phyloP scores from a whole-genome alignment of 1,140 invertebrate species.

The Muscidifurax raptorellus region DNA sequence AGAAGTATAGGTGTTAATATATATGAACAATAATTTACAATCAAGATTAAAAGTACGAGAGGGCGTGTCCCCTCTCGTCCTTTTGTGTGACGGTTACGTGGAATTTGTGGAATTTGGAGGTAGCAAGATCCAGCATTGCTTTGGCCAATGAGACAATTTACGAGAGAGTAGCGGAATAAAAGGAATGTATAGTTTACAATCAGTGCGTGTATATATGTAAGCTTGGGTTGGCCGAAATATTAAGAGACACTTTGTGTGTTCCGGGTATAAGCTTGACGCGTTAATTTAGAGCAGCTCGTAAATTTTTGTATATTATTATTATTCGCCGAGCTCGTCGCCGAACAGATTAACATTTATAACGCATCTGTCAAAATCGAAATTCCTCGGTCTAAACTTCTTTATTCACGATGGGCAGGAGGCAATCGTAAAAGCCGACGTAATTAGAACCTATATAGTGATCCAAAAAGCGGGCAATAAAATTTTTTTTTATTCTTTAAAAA shows the following conservation, averaged over 20 bases:
- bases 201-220: too few relatives aligned
- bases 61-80: conserved; percentile 14
- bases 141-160: conserved; percentile 32
- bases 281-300: neutral
- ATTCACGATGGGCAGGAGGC: neutral
- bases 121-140: too few relatives aligned
- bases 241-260: neutral
- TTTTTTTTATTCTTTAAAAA: neutral
- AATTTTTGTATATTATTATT: conserved; percentile 1
- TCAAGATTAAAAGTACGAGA: neutral
- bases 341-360: neutral
- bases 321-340: too few relatives aligned
- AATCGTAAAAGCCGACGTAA: conserved; percentile 22
- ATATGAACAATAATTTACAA: neutral
- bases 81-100: conserved; percentile 8
- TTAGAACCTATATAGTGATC: neutral
- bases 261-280: too few relatives aligned
- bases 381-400: neutral
- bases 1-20: neutral
- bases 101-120: neutral
- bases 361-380: conserved; percentile 12
- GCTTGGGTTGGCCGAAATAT: neutral
- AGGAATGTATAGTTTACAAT: neutral
- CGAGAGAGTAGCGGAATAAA: conserved; percentile 1
- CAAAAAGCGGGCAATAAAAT: conserved; percentile 15